Evolutionary conservation across 2,797 vertebrate genomes (phyloP).

Genomic region (Champsocephalus esox): DNA sequence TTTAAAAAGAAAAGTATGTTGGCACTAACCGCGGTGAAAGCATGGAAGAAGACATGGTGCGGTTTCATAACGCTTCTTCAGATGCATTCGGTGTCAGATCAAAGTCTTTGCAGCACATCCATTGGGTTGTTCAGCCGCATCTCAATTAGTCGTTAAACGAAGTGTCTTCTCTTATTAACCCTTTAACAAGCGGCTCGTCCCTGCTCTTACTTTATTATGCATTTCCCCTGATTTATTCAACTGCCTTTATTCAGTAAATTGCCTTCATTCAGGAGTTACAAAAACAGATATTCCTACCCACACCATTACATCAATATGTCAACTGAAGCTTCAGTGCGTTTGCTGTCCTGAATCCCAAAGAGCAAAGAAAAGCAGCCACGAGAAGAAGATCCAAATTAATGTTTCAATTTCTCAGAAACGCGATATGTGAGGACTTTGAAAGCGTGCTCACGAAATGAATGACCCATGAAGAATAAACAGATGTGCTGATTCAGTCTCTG

Average conservation of each 20-base stretch:
- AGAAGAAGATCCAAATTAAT: constrained; percentile 1
- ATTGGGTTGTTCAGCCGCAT: no score
- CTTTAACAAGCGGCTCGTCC: neutral
- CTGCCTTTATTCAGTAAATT: constrained; percentile 11
- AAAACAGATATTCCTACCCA: constrained; percentile 7
- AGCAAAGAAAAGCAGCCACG: neutral
- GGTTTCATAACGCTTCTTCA: no score
- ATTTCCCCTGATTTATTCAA: constrained; percentile 11
- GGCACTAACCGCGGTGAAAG: neutral
- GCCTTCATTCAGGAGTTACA: constrained; percentile 2
- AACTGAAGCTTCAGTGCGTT: constrained; percentile 3
- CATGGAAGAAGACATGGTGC: neutral
- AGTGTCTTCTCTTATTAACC: neutral
- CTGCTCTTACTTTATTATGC: neutral
- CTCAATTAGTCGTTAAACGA: neutral
- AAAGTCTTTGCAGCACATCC: neutral
- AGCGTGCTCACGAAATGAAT: constrained; percentile 24
- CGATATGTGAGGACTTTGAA: constrained; percentile 7
- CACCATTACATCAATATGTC: constrained; percentile 5
- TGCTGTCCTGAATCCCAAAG: constrained; percentile 15
- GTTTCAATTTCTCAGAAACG: constrained; percentile 8
- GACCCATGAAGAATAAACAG: constrained; percentile 18
- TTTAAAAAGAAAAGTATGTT: no score
- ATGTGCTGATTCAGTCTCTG: constrained; percentile 16
- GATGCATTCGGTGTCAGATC: neutral